phyloP scores from a whole-genome alignment of 2,113 vertebrate species.

The Noctilio leporinus region DNA sequence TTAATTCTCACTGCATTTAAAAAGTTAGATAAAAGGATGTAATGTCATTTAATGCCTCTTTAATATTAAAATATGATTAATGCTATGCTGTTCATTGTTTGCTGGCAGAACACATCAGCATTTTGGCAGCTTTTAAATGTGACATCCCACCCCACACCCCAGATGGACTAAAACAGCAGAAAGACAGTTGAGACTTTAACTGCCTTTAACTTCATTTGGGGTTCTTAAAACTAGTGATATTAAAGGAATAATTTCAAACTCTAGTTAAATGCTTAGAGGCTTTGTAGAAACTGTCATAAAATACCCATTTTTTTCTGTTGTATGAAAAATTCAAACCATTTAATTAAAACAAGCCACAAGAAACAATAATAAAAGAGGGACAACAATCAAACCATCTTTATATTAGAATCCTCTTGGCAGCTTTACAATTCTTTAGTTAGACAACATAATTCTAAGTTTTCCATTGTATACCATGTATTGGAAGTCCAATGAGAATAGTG shows the following conservation, averaged over 20 bases:
- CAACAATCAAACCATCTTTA: background rate
- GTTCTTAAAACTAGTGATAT: slow-evolving; percentile 12
- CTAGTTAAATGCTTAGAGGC: background rate
- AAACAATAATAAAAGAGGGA: background rate
- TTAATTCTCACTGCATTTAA: background rate
- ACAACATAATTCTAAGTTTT: background rate
- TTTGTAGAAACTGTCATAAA: background rate
- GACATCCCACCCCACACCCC: background rate
- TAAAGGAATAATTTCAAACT: background rate
- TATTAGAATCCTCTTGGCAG: background rate
- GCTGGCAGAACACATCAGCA: background rate
- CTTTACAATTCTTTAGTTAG: slow-evolving; percentile 18
- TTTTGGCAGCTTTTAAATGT: slow-evolving; percentile 1
- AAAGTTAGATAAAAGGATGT: background rate
- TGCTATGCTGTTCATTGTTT: background rate
- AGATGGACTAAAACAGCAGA: background rate
- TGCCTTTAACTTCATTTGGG: background rate
- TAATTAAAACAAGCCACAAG: background rate
- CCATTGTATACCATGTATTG: background rate
- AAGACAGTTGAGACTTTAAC: background rate
- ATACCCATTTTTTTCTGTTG: slow-evolving; percentile 1
- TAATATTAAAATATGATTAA: slow-evolving; percentile 17
- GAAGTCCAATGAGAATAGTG: background rate
- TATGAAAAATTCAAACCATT: slow-evolving; percentile 1
- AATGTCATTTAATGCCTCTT: background rate